Percentiles rank a stretch among this genome's conserved stretches.
Evolutionary conservation across 1,140 invertebrate species (phyloP).

Genomic region (Apolygus lucorum): DNA sequence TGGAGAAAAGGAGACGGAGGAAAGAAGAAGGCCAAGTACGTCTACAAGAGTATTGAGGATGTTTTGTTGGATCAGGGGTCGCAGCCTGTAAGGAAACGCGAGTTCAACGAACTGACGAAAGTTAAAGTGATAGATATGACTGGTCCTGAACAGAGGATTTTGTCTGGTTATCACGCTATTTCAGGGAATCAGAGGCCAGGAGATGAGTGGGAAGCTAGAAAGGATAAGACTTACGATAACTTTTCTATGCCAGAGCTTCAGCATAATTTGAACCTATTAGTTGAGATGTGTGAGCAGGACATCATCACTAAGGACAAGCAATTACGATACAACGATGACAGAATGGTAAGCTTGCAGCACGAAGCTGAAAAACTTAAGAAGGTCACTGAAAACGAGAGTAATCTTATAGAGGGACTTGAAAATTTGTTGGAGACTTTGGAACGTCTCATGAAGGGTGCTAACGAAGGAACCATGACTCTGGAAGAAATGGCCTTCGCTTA

Average conservation of each 20-base stretch:
- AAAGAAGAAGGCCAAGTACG: slow-evolving; percentile 64
- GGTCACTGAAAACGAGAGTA: slow-evolving; percentile 62
- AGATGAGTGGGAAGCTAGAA: slow-evolving; percentile 42
- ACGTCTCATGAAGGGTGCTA: slow-evolving; percentile 49
- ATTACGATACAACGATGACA: slow-evolving; percentile 63
- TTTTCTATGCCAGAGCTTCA: slow-evolving; percentile 78
- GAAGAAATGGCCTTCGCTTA: slow-evolving; percentile 65
- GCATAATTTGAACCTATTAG: slow-evolving; percentile 85
- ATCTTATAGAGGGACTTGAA: slow-evolving; percentile 63
- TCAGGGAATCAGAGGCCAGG: slow-evolving; percentile 51
- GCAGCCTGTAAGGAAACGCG: slow-evolving; percentile 45
- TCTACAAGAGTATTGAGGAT: slow-evolving; percentile 86
- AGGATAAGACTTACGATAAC: slow-evolving; percentile 51
- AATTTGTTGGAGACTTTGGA: slow-evolving; percentile 61
- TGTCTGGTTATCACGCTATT: slow-evolving; percentile 91
- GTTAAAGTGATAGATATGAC: slow-evolving; percentile 99
- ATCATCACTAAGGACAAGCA: slow-evolving; percentile 83
- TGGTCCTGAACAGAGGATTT: slow-evolving; percentile 82
- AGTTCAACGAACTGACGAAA: slow-evolving; percentile 52
- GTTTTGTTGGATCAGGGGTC: slow-evolving; percentile 75
- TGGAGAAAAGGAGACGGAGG: slow-evolving; percentile 47
- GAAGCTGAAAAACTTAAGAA: slow-evolving; percentile 65
- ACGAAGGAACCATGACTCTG: slow-evolving; percentile 50
- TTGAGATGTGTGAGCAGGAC: slow-evolving; percentile 89
- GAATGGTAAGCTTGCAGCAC: slow-evolving; percentile 64